Evolutionary conservation across 2,888 invertebrate species (phyloP).

Genomic region (Penaeus monodon): DNA sequence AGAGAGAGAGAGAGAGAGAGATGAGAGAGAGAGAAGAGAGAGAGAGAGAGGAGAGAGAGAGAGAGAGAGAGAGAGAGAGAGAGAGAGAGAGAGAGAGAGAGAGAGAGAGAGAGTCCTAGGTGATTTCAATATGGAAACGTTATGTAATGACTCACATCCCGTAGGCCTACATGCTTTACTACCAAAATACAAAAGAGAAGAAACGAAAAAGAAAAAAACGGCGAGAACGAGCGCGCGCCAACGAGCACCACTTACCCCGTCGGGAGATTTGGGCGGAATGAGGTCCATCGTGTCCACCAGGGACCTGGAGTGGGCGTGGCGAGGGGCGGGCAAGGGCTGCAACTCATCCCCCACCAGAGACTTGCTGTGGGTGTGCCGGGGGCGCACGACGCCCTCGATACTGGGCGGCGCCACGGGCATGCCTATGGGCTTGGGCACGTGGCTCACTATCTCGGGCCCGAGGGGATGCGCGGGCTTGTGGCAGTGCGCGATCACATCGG

Average conservation of each 20-base stretch:
- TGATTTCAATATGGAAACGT: no score
- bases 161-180: no score
- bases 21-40: no score
- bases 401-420: slow-evolving; percentile 48
- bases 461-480: slow-evolving; percentile 16
- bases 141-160: no score
- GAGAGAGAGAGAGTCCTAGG: no score
- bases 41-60: no score
- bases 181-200: no score
- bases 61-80: no score
- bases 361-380: slow-evolving; percentile 58
- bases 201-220: no score
- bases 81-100: no score
- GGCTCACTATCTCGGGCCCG: not conserved
- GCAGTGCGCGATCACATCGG: slow-evolving; percentile 39
- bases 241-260: slow-evolving; percentile 27
- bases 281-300: slow-evolving; percentile 49
- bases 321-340: slow-evolving; percentile 27
- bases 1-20: no score
- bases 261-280: slow-evolving; percentile 39
- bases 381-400: slow-evolving; percentile 35
- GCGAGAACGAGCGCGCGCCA: no score
- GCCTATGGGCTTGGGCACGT: slow-evolving; percentile 28
- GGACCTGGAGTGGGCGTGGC: slow-evolving; percentile 61
- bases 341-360: slow-evolving; percentile 56